A percentile compares a stretch with the other conserved stretches of the same genome.
Evolutionary conservation across 2,113 vertebrate species (phyloP).

Genomic region (Apistogramma diplotaenia): DNA sequence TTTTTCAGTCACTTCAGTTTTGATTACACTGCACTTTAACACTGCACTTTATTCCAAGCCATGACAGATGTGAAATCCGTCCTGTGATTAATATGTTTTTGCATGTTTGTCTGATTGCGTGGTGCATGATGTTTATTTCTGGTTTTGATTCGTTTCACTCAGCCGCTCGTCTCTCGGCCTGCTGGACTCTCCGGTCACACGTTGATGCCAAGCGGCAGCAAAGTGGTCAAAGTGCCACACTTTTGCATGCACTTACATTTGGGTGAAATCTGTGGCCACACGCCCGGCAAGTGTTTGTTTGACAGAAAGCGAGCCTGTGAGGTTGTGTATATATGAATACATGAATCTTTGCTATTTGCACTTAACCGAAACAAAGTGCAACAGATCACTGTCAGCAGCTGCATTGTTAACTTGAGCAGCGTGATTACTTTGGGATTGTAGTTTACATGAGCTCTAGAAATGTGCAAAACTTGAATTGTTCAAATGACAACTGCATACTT

Average conservation of each 20-base stretch:
- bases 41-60: too few species aligned
- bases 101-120: not conserved
- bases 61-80: too few species aligned
- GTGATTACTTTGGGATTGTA: not conserved
- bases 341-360: constrained; percentile 73
- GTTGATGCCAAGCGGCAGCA: not conserved
- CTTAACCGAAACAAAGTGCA: constrained; percentile 73
- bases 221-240: constrained; percentile 18
- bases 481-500: constrained; percentile 28
- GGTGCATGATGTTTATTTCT: not conserved
- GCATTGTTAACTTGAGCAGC: constrained; percentile 26
- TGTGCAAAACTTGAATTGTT: constrained; percentile 30
- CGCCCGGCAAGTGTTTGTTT: constrained; percentile 22
- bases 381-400: constrained; percentile 17
- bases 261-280: constrained; percentile 20
- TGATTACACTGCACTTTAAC: not conserved
- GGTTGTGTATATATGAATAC: not conserved
- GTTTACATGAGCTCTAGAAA: constrained; percentile 3
- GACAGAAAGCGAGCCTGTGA: not conserved
- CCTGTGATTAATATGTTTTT: not conserved
- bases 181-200: not conserved
- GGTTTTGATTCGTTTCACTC: not conserved
- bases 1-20: not conserved
- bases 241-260: constrained; percentile 1
- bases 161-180: not conserved